phyloP scores from a whole-genome alignment of 1,140 invertebrate species.

The Semibalanus balanoides region DNA sequence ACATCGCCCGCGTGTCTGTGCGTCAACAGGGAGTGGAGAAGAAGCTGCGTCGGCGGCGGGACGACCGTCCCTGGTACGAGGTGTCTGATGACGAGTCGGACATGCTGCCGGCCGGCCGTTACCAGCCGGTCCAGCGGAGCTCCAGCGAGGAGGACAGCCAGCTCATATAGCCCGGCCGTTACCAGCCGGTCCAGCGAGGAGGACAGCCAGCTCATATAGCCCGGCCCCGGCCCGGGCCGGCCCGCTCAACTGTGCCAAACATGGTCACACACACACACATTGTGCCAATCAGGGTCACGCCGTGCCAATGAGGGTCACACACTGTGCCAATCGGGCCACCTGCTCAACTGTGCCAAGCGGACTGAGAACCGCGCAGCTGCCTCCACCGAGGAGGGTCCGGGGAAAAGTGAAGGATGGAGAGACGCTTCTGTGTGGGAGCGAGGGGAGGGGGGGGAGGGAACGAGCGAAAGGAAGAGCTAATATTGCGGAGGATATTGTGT shows the following conservation, averaged over 20 bases:
- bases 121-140: neutral
- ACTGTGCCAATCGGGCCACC: no score
- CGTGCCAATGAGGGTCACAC: no score
- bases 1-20: no score
- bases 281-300: neutral
- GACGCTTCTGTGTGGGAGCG: no score
- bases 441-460: neutral
- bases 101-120: constrained; percentile 18
- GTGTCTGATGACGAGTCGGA: constrained; percentile 23
- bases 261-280: no score
- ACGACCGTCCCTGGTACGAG: constrained; percentile 23
- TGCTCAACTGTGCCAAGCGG: no score
- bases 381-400: no score
- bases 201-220: neutral
- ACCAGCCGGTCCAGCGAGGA: neutral
- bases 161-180: neutral
- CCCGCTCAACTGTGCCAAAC: no score
- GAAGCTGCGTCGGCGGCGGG: constrained; percentile 11
- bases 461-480: neutral
- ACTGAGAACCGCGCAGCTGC: no score
- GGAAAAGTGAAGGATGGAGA: no score
- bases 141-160: neutral
- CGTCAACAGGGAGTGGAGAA: constrained; percentile 12
- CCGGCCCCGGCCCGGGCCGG: no score
- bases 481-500: no score